Evolutionary conservation across 1,140 invertebrate genomes (phyloP), one percentile per base, ranked within the genome.

Genomic region (Bombus superbus): DNA sequence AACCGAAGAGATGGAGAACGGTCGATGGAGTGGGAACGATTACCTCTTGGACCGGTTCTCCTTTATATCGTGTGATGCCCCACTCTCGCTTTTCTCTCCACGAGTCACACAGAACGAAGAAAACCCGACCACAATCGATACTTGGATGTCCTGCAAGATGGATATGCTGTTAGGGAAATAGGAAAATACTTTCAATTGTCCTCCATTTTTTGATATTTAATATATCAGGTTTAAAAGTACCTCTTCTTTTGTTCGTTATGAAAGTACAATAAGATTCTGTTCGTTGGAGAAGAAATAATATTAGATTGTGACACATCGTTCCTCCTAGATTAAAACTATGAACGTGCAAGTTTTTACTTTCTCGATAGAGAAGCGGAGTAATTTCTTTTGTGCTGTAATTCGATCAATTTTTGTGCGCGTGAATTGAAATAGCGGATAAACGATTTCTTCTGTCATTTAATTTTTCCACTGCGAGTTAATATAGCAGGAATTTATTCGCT

Each of bases 1-100:
- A 84, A 88, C 86, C 87, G 81, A 89, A 88, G 87, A 91, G 89
- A 91, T 88, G 83, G 86, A 83, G 77, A 86, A 90, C 86, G 84
- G 66, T 88, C 71, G 81, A 80, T 79, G 38, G 86, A 93, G 92
- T 92, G 91, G 89, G 88, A 93, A 92, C 85, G 85, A 78, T 84
- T 81, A 83, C 88, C 81, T 89, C 91, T 87, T 93, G 92, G 92
- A 93, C 93, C 93, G 93, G 93, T 93, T 93, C 92, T 92, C 87
- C 86, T 93, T 90, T 93, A 93, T 93, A 93, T 89, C 84, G 81
- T 62, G 40, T 15, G 42, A 71, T 83, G 44, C 85, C 92, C 92
- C 92, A 91, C 92, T 93, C 85, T 81, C 53, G 22, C 28, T 87
- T 85, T 84, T 59, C 88, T 89, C 83, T 38, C 38, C 66, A 18